Base-by-base conservation (phyloP, 1,140 invertebrate species). In the Pararge aegeria region DNA sequence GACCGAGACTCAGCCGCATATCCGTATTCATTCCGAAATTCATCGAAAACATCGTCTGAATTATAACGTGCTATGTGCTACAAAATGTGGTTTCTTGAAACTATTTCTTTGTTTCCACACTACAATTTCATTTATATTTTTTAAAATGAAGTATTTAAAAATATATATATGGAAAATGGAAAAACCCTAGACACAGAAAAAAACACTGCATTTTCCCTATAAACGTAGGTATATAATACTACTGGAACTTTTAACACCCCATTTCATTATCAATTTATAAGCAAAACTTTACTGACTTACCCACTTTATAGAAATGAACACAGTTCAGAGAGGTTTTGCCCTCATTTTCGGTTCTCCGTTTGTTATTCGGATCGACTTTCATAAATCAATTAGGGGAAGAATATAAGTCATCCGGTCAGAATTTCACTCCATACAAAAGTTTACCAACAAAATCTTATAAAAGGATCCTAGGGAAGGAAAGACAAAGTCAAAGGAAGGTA, bases 11-110 rank as follows among this genome's bases (percentile, higher is more conserved):
- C 24, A 27, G 20, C 51, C 51, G 10, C 27, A 55, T 19, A 55
- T 20, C 44, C 55, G 55, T 56, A 49, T 56, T 56, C 44, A 56
- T 48, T 44, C 27, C 44, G 55, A 46, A 18, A 16, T 21, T 20
- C 54, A 55, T 55, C 40, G 40, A 48, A 55, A 55, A 55, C n/a
- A 54, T 42, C 27, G 5, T 30, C 19, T 38, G 50, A 51, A 51
- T 27, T n/a, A n/a, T n/a, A n/a, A n/a, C n/a, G n/a, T n/a, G n/a
- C n/a, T n/a, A n/a, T n/a, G n/a, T n/a, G n/a, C n/a, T n/a, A n/a
- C n/a, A n/a, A n/a, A n/a, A n/a, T n/a, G n/a, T n/a, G n/a, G 18
- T 34, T 16, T 51, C 27, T 27, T 27, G 27, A 9, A 27, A 7
- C 27, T 27, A 1, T 27, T 5, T n/a, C n/a, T n/a, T n/a, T n/a